Percentiles rank a stretch among this genome's conserved stretches.
Conservation (phyloP, 1,140 invertebrate genomes). For the Pinna nobilis region DNA sequence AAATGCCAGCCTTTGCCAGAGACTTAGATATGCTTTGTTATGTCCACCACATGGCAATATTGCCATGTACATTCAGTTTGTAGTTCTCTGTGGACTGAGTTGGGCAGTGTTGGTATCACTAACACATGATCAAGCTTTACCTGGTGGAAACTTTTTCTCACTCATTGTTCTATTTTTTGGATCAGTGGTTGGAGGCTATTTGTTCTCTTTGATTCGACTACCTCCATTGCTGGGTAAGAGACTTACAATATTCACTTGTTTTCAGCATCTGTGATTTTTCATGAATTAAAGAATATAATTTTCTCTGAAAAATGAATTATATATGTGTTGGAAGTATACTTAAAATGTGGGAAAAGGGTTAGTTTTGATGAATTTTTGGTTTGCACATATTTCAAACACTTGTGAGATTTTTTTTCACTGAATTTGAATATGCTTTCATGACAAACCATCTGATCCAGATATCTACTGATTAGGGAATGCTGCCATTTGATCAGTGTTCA, state of each 20-base stretch:
- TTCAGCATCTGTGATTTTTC: not conserved
- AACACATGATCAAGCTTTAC: conserved; percentile 84
- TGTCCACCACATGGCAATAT: conserved; percentile 72
- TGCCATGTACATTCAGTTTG: conserved; percentile 56
- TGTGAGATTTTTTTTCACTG: no score
- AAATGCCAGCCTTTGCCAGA: conserved; percentile 43
- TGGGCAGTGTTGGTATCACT: conserved; percentile 86
- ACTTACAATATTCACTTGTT: not conserved
- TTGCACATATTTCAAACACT: no score
- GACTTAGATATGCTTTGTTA: conserved; percentile 61
- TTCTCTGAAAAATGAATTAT: not conserved
- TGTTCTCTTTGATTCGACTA: conserved; percentile 84
- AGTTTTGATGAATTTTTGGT: not conserved
- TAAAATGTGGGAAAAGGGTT: not conserved
- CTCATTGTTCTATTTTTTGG: conserved; percentile 79
- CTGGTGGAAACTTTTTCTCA: conserved; percentile 87
- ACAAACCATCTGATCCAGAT: no score
- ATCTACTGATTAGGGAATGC: no score
- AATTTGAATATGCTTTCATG: no score
- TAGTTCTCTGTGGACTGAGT: conserved; percentile 80
- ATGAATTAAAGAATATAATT: not conserved
- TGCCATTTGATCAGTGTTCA: no score
- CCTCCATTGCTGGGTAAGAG: conserved; percentile 81
- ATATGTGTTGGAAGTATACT: not conserved
- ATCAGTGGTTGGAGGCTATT: conserved; percentile 88